Base-by-base conservation (phyloP, 1,140 invertebrate species). In the Lordiphosa clarofinis region DNA sequence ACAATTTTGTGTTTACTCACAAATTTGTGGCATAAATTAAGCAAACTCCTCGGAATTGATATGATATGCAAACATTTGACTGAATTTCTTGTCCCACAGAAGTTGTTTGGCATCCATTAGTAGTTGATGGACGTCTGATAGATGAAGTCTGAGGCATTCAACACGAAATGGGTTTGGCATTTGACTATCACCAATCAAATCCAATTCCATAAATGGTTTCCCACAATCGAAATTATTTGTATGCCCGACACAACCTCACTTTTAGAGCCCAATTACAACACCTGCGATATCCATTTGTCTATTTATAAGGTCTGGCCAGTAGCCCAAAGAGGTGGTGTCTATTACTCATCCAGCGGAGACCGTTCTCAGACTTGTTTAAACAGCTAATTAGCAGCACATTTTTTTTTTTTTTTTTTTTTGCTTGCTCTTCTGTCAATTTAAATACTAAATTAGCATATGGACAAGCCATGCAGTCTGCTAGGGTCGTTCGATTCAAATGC, bases 361-460 rank as follows among this genome's bases (percentile, higher is more conserved):
- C 39, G 19, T 47, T 47, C 44, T 19, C 24, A 44, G 52, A 9
- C 56, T 61, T 40, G 12, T 36, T 58, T 19, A 15, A 37, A 40
- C 55, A 59, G 33, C 52, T 67, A 65, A 63, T 79, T 64, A 73
- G 48, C 52, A 78, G 39, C 53, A 12, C 39, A 54, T 47, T 44
- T 15, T 8, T 38, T 53, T 24, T 56, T 36, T 43, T 66, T 71
- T 24, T 39, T 47, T 44, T 31, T 50, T 35, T 15, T 46, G 58
- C 15, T 53, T 40, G 8, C 52, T 35, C 33, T 38, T 12, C 11
- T 46, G 37, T 44, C 28, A 60, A 75, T 75, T 82, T 70, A 84
- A 76, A 84, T 73, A 66, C 43, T 46, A 59, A 63, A 84, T 84
- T 84, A 73, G 58, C 73, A 59, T 82, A 73, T 66, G 47, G 42